These are phyloP conservation scores for Magallana angulata DNA, from an alignment of 1,140 invertebrate genomes.

Conservation along the genomic window DNA sequence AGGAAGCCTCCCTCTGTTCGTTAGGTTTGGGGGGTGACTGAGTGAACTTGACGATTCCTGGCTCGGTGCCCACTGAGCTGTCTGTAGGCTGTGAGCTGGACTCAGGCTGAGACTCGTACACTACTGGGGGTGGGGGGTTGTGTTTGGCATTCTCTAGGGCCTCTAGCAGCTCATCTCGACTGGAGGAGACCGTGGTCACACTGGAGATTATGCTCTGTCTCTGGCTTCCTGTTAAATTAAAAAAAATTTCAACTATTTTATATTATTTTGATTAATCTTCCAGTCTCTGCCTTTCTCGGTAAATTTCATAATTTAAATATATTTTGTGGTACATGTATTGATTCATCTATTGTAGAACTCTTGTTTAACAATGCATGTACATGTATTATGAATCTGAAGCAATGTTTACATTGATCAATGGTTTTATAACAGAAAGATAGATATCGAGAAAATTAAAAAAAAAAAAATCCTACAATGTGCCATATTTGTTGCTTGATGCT, in stretches of 20 bases:
- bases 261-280: too few relatives aligned
- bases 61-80: slow-evolving; percentile 77
- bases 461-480: too few relatives aligned
- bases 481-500: too few relatives aligned
- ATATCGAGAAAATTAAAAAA: too few relatives aligned
- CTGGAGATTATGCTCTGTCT: slow-evolving; percentile 76
- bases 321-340: too few relatives aligned
- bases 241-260: neutral
- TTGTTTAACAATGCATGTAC: too few relatives aligned
- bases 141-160: slow-evolving; percentile 79
- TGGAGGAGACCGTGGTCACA: slow-evolving; percentile 78
- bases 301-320: too few relatives aligned
- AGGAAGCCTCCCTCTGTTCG: slow-evolving; percentile 79
- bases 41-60: slow-evolving; percentile 79
- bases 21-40: slow-evolving; percentile 79
- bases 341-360: too few relatives aligned
- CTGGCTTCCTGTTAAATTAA: slow-evolving; percentile 66
- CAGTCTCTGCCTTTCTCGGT: too few relatives aligned
- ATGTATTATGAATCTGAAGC: too few relatives aligned
- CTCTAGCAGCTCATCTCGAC: slow-evolving; percentile 78
- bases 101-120: slow-evolving; percentile 73
- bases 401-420: too few relatives aligned
- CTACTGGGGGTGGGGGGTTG: slow-evolving; percentile 69
- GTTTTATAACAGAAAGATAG: too few relatives aligned
- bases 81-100: slow-evolving; percentile 75